Evolutionary conservation across 1,140 invertebrate genomes (phyloP), one percentile per base, ranked within the genome.

Genomic region (Vanessa tameamea): DNA sequence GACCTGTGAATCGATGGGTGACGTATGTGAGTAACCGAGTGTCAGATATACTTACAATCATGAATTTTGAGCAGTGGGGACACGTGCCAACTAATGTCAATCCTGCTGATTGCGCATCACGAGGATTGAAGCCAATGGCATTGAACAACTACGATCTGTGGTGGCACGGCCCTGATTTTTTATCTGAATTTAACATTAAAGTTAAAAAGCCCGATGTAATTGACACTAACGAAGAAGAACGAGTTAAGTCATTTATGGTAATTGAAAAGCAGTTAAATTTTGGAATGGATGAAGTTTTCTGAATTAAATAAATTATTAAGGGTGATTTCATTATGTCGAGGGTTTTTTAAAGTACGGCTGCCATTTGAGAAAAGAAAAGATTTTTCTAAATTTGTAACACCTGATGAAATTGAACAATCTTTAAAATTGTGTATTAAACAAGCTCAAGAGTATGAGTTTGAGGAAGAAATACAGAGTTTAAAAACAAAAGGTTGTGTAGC

Each of bases 171-270:
- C 76, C 76, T 5, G 13, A 57, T n/a, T 67, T 57, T 47, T 43
- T 73, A 6, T 66, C 43, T 48, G 15, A 63, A 20, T 8, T 2
- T 64, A 15, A 53, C 9, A 72, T 72, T 70, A 26, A 78, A 43
- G 3, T 65, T 37, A 43, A 72, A 2, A 50, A n/a, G 16, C n/a
- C 3, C 31, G 23, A 66, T 8, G 13, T 72, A 51, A 23, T 23
- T 63, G 75, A 77, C 13, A 79, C 73, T 23, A 55, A 76, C n/a
- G 79, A 79, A 43, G 79, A 81, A 50, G 73, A 74, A 59, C 70
- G 69, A 76, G 37, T 80, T 15, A 75, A 61, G 55, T 26, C 72
- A 37, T 53, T 53, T 15, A 3, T 15, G 64, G 69, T 73, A 16
- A 69, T 48, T 48, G 9, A 50, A 3, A 61, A 67, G 7, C 37